These are phyloP conservation scores for Melanotaenia boesemani DNA, from an alignment of 2,797 vertebrate genomes.

Conservation along the genomic window DNA sequence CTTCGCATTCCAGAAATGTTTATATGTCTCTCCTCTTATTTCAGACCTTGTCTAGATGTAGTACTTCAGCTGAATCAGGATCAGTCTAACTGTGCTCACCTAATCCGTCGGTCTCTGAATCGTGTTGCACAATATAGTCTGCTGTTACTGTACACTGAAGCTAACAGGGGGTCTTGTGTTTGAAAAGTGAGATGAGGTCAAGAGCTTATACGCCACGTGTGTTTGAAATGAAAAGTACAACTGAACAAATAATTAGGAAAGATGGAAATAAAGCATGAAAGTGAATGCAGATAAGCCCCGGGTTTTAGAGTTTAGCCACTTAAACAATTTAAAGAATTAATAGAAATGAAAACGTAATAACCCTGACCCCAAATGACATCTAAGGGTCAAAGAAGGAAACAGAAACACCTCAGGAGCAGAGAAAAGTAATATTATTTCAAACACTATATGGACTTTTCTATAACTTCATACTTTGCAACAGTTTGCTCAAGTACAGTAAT, in stretches of 20 bases:
- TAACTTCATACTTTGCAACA: too few relatives aligned
- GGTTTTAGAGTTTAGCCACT: not conserved
- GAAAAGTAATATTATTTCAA: not conserved
- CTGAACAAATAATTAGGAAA: not conserved
- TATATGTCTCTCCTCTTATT: not conserved
- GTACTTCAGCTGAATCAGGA: not conserved
- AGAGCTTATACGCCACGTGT: constrained; percentile 7
- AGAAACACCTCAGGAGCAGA: not conserved
- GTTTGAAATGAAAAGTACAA: constrained; percentile 4
- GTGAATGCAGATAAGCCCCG: not conserved
- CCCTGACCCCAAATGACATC: not conserved
- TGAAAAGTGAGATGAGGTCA: constrained; percentile 14
- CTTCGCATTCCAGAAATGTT: not conserved
- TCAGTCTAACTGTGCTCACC: not conserved
- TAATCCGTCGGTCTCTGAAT: constrained; percentile 29
- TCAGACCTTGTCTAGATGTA: not conserved
- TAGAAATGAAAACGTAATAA: not conserved
- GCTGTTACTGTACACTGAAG: not conserved
- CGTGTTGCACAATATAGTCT: constrained; percentile 19
- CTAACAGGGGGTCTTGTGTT: constrained; percentile 5
- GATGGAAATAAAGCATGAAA: not conserved
- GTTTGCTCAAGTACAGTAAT: too few relatives aligned
- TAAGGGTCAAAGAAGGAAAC: not conserved
- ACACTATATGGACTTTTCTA: too few relatives aligned
- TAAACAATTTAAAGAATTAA: not conserved